phyloP scores from a whole-genome alignment of 2,888 invertebrate species.

The Eupithecia inturbata region DNA sequence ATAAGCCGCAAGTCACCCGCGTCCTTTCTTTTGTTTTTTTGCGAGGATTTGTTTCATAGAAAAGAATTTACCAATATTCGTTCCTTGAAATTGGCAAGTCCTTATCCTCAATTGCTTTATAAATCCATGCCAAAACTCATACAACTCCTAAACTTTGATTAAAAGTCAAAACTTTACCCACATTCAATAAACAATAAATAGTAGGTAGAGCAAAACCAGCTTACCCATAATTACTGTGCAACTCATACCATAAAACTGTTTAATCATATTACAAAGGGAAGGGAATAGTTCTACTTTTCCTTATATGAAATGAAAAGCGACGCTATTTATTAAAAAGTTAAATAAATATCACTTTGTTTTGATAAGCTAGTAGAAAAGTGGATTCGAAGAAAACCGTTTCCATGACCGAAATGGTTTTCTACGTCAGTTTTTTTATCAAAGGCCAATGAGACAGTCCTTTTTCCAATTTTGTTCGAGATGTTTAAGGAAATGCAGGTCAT shows the following conservation, averaged over 20 bases:
- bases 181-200: slow-evolving; percentile 55
- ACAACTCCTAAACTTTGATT: slow-evolving; percentile 44
- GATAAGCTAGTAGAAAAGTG: neutral
- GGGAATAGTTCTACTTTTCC: neutral
- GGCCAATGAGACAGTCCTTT: neutral
- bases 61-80: too few relatives aligned
- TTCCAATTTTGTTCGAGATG: neutral
- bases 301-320: neutral
- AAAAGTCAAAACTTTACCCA: slow-evolving; percentile 41
- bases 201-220: slow-evolving; percentile 60
- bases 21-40: too few relatives aligned
- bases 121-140: neutral
- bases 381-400: neutral
- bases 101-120: neutral
- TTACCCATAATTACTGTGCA: slow-evolving; percentile 66
- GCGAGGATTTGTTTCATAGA: too few relatives aligned
- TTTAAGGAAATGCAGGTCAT: neutral
- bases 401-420: neutral
- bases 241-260: slow-evolving; percentile 39
- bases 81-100: neutral
- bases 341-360: neutral
- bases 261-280: neutral
- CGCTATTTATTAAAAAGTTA: neutral
- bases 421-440: neutral
- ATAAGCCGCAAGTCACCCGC: too few relatives aligned